A percentile compares a stretch with the other conserved stretches of the same genome.
Evolutionary conservation across 2,113 vertebrate species (phyloP).

Genomic region (Tinamus guttatus): DNA sequence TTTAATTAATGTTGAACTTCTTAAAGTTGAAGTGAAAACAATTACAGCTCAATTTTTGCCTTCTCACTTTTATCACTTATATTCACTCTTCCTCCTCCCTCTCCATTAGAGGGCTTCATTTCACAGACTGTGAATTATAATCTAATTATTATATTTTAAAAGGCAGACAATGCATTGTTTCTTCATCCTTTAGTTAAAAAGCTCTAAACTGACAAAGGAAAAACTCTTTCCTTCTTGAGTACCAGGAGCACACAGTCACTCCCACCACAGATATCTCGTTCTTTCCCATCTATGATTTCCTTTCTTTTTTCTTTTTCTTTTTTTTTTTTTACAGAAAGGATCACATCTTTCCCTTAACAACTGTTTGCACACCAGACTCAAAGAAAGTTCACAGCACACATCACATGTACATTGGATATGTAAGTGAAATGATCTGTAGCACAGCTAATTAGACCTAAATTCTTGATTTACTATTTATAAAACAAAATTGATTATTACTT

Average conservation of each 20-base stretch:
- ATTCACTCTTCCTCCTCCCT: conserved; percentile 75
- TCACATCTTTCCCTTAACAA: conserved; percentile 67
- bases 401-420: conserved; percentile 74
- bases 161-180: conserved; percentile 67
- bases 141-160: conserved; percentile 74
- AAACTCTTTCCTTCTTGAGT: conserved; percentile 17
- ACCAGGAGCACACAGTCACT: conserved; percentile 7
- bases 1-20: conserved; percentile 84
- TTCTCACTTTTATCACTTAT: conserved; percentile 75
- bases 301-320: neutral
- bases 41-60: conserved; percentile 81
- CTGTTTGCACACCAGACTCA: conserved; percentile 71
- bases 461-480: conserved; percentile 91
- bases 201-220: conserved; percentile 61
- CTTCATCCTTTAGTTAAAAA: conserved; percentile 67
- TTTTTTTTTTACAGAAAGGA: conserved; percentile 23
- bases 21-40: conserved; percentile 82
- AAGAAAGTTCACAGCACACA: conserved; percentile 78
- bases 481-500: conserved; percentile 94
- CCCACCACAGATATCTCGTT: conserved; percentile 36
- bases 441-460: conserved; percentile 89
- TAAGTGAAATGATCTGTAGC: conserved; percentile 88
- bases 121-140: conserved; percentile 81
- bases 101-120: conserved; percentile 78
- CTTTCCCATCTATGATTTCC: conserved; percentile 20